Evolutionary conservation across 2,888 invertebrate species (phyloP), one percentile per base, ranked within the genome.

Genomic region (Callyntrura sp.): DNA sequence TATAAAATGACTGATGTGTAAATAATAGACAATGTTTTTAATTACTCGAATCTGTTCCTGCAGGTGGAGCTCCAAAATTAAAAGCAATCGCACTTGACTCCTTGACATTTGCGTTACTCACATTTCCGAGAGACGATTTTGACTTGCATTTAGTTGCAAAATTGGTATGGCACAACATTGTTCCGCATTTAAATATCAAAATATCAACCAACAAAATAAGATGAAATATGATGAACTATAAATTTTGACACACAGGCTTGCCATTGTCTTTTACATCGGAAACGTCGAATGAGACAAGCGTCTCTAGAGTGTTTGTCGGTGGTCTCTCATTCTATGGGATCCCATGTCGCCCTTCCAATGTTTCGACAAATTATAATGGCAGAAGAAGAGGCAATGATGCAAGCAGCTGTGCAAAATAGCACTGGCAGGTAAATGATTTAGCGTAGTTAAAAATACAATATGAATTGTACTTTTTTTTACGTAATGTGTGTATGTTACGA

Each of bases 221-320:
- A 9, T 60, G 5, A 85, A 60, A 78, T 57, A 48, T 23, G 55
- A 51, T 51, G 6, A 14, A 14, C 51, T 55, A 25, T 65, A 25
- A n/a, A n/a, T n/a, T n/a, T 79, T 48, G 8, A 5, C 68, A 17
- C 51, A 43, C 93, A 94, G 88, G 94, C 95, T 23, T 95, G 95
- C 82, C 95, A 95, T 45, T 94, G 95, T 65, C 94, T 96, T 65
- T 94, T 94, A 73, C 96, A 96, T 94, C 96, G 96, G 92, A 97
- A 97, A 93, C 96, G 96, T 94, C 96, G 96, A 93, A 98, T 97
- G 91, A 96, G 96, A 94, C 98, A 96, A 95, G 98, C 96, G 91
- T 97, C 96, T 86, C 96, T 98, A 84, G 98, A 98, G 94, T 96
- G 97, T 48, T 95, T 98, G 73, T 97, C 98, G 0, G 96, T 97